Evolutionary conservation across 1,140 invertebrate species (phyloP), one percentile per base, ranked within the genome.

Genomic region (Drosophila varians): DNA sequence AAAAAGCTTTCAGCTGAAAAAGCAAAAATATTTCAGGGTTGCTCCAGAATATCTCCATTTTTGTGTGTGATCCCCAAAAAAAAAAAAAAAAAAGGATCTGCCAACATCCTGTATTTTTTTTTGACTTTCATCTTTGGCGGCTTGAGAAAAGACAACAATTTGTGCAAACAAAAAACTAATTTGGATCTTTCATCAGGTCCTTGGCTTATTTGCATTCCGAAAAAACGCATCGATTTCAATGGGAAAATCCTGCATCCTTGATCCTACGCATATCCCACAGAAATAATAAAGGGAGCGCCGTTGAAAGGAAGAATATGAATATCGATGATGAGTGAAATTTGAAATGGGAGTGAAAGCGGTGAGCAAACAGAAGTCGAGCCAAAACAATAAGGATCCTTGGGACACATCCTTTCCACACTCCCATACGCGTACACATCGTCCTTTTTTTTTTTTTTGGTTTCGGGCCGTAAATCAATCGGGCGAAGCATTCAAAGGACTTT

Each of bases 71-170:
- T n/a, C 6, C 26, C 8, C 8, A 28, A 28, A 9, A 28, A 28
- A 28, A 28, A 28, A 1, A 36, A 36, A 36, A 36, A 14, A 36
- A 14, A 16, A 12, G 14, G 36, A 38, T 42, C 38, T 18, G 56
- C 51, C 47, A 34, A 80, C 57, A 74, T 77, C 72, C 82, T 86
- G 80, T 73, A 28, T 11, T 18, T 16, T 16, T 23, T 16, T 64
- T 14, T 40, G 68, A 74, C 77, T 83, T 83, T 75, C 72, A 79
- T 79, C 76, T 84, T 56, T 53, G 28, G 61, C 64, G 43, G 52
- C 64, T 74, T 84, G 82, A 76, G 79, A 84, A 86, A 86, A 58
- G 46, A 55, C 55, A 87, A 80, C 80, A 86, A 45, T 74, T 69
- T 77, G 73, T 34, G 55, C 42, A 86, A 86, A 86, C 58, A 84